Base-by-base conservation (phyloP, 2,888 invertebrate species). In the Peribatodes rhomboidaria region DNA sequence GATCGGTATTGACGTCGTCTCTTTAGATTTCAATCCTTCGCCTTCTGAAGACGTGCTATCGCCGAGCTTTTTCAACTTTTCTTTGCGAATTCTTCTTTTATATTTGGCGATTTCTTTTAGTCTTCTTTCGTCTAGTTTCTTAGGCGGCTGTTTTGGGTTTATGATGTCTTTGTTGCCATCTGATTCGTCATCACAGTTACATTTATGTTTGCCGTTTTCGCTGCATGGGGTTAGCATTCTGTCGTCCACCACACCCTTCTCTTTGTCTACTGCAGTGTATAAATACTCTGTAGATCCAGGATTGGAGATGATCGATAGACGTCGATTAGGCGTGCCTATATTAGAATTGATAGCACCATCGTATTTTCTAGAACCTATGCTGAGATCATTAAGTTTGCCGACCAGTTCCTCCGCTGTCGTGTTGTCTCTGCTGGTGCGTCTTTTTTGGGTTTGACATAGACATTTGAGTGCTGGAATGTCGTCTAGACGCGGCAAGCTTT, bases 151-250 rank as follows among this genome's bases (percentile, higher is more conserved):
- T 61, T 79, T 82, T 3, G 80, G 78, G 46, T 46, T 46, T 11
- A 87, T 90, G 74, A 94, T 62, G 22, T 64, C 64, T 49, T 59
- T 64, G 18, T 50, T 64, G 39, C 81, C 88, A 75, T 94, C 95
- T 1, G 96, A 95, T 74, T 96, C 96, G 37, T 96, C 96, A 74
- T 96, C 95, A 78, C 96, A 96, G 60, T 94, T 95, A 85, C 97
- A 97, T 71, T 95, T 95, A 82, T 97, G 97, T 82, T 96, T 97
- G 0, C 96, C 97, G 64, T 94, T 96, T 72, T 96, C 94, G 72
- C 95, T 95, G 86, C 97, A 97, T 0, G 94, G 92, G 0, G 95
- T 95, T 72, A 95, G 94, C 94, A 96, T 95, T 70, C 96, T 90
- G 76, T 97, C 96, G 78, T 96, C 96, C 13, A 96, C 87, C 46